Percentiles rank a stretch among this genome's conserved stretches.
Evolutionary conservation across 1,140 invertebrate genomes (phyloP).

Genomic region (Riptortus pedestris): DNA sequence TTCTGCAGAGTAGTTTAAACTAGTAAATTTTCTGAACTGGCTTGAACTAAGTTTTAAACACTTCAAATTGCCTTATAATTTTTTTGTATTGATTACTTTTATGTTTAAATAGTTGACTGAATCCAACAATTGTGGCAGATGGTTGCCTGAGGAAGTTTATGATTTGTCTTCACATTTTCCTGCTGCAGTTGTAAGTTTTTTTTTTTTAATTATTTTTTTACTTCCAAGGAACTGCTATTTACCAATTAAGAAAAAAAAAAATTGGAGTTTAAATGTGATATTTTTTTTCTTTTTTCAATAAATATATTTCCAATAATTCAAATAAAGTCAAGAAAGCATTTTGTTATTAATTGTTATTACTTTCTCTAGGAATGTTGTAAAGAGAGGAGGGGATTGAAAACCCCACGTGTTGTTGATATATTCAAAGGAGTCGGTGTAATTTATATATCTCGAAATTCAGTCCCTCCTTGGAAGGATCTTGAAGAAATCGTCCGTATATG

Average conservation of each 20-base stretch:
- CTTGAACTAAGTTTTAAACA: too few relatives aligned
- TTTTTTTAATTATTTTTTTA: constrained; percentile 21
- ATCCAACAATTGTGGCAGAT: constrained; percentile 40
- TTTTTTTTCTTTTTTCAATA: too few relatives aligned
- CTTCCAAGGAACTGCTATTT: too few relatives aligned
- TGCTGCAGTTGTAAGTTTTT: constrained; percentile 39
- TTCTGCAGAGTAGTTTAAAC: too few relatives aligned
- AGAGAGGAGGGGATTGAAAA: constrained; percentile 42
- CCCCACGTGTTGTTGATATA: constrained; percentile 39
- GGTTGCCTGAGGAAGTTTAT: constrained; percentile 44
- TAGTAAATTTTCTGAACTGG: too few relatives aligned
- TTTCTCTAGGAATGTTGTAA: constrained; percentile 41
- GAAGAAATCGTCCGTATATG: constrained; percentile 41
- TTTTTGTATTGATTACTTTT: too few relatives aligned
- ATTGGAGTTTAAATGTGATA: too few relatives aligned
- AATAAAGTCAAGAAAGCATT: too few relatives aligned
- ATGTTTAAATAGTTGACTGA: constrained; percentile 39
- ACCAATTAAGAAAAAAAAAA: too few relatives aligned
- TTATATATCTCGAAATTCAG: constrained; percentile 37
- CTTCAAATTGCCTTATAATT: too few relatives aligned
- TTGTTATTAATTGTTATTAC: too few relatives aligned
- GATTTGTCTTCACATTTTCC: constrained; percentile 42
- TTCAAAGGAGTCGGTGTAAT: constrained; percentile 40
- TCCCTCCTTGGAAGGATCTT: constrained; percentile 38
- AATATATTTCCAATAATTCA: too few relatives aligned